Evolutionary conservation across 2,888 invertebrate genomes (phyloP), one percentile per base, ranked within the genome.

Genomic region (Drosophila pseudotakahashii): DNA sequence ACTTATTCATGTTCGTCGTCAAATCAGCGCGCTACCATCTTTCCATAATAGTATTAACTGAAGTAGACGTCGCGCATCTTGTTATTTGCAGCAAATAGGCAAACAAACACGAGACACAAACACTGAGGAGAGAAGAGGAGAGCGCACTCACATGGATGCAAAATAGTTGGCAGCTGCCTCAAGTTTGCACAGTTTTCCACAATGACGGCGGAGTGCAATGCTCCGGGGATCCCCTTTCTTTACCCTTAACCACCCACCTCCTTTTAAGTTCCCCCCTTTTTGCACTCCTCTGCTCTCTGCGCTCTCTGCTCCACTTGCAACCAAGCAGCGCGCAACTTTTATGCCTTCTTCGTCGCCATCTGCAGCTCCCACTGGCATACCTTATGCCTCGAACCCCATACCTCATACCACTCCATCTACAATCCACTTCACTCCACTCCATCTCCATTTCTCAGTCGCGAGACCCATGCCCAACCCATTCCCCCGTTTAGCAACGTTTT

Each of bases 91-190:
- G 47, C 47, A 79, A 69, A 79, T 73, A 77, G 67, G 75, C 64
- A 69, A 69, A 60, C 53, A 68, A 61, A 63, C 58, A 74, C 48
- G 48, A 48, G 37, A 19, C 32, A 59, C 41, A 54, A 45, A 69
- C 41, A 54, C 44, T 39, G 48, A 68, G 32, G 41, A 26, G 26
- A 26, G 26, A 6, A 26, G 26, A 47, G n/a, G n/a, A n/a, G n/a
- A n/a, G n/a, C n/a, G 60, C 61, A 61, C 53, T 54, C 50, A 58
- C 73, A 74, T 72, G 82, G 66, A 82, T 88, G 88, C 87, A 88
- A 88, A 86, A 83, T 83, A 82, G 82, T 82, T 86, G 86, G 86
- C 88, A 82, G 82, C 83, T 84, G 81, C 72, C 54, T 72, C 69
- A 62, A 62, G 62, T 63, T 48, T 63, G 62, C 62, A 48, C 41